phyloP scores from a whole-genome alignment of 2,113 vertebrate species.

The Calidris pugnax region DNA sequence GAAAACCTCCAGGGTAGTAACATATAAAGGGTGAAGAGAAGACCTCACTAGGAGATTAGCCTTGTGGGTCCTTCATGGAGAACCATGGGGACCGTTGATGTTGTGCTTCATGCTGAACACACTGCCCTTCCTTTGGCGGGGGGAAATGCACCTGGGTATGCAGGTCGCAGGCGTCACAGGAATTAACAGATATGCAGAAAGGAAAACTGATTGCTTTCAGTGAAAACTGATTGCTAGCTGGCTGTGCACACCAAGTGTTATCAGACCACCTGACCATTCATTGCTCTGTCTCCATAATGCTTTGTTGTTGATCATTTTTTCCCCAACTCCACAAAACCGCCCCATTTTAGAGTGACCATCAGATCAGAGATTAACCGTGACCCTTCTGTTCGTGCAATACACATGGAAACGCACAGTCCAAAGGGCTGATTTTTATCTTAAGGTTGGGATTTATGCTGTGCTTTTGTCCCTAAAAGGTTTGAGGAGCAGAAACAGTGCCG shows the following conservation, averaged over 20 bases:
- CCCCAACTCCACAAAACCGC: fast-evolving
- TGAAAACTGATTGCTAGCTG: not conserved
- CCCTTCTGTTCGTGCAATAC: not conserved
- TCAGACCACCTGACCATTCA: not conserved
- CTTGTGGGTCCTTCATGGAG: not conserved
- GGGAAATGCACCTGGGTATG: fast-evolving
- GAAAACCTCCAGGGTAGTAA: not conserved
- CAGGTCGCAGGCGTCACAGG: not conserved
- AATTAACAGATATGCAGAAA: not conserved
- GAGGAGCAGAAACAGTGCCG: not conserved
- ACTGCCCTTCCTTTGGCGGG: not conserved
- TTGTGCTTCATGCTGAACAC: not conserved
- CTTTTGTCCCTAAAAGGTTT: not conserved
- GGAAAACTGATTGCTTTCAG: not conserved
- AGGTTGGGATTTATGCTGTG: not conserved
- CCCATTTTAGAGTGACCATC: not conserved
- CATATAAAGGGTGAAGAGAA: not conserved
- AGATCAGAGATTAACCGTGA: not conserved
- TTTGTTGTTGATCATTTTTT: not conserved
- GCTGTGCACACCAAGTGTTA: not conserved
- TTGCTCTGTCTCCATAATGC: not conserved
- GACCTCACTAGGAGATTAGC: not conserved
- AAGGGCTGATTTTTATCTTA: not conserved
- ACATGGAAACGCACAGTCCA: not conserved
- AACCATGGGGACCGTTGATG: not conserved